Evolutionary conservation across 2,113 vertebrate genomes (phyloP), one percentile per base, ranked within the genome.

Genomic region (Glaucomys volans): DNA sequence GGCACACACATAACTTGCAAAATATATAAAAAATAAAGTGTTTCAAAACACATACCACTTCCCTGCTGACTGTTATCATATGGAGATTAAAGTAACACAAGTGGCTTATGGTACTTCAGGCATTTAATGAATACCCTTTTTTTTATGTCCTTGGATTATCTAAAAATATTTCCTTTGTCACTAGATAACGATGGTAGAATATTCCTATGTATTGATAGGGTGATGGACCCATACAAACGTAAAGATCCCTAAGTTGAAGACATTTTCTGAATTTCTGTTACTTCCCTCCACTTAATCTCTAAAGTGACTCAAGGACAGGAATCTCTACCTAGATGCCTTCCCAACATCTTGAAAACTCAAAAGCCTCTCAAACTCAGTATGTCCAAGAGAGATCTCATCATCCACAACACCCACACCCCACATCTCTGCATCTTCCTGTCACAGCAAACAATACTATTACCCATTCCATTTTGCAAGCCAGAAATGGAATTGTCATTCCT

Each of bases 231-330:
- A 47, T 66, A 18, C 22, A 59, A 93, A 52, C 50, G 13, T 24
- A 69, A 59, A 92, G 54, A 32, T 1, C 52, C 66, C 64, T 2
- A 30, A 80, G 44, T 59, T 2, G 0, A 91, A 82, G 37, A n/a
- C 1, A 35, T 79, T 69, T 89, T 75, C 42, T 90, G 30, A 85
- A 72, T 17, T 62, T 62, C 59, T 67, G 2, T 64, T 64, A 22
- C 52, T 89, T 95, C 22, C 86, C 24, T 94, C 37, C 12, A 93
- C 11, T 94, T 80, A 44, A 64, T 93, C 62, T 96, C 81, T 77
- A 54, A 89, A 52, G 52, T 71, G 42, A 26, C 50, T 35, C 8
- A 87, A 59, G 14, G 50, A 22, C 28, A 81, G n/a, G 8, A 37
- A 62, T 59, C 11, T 87, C 28, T n/a, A 52, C 37, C 20, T 91